phyloP scores from a whole-genome alignment of 2,113 vertebrate genomes.

The Pollimyrus isidori region DNA sequence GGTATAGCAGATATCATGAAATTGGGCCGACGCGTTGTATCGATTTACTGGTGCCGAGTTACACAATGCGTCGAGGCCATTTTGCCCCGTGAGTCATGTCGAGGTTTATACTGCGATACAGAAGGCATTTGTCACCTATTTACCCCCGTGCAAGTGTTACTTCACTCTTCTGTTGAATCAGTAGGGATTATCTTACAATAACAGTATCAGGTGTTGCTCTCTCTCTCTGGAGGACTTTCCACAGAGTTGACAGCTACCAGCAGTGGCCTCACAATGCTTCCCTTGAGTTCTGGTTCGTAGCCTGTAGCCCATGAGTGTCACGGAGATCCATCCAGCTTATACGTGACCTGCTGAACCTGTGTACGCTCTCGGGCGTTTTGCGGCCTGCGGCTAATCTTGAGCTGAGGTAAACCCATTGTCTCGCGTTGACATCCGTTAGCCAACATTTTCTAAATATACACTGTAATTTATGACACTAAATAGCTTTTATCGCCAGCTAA shows the following conservation, averaged over 20 bases:
- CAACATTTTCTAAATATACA: conserved; percentile 1
- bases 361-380: not conserved
- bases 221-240: not conserved
- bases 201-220: not conserved
- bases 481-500: not conserved
- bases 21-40: not conserved
- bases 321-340: not conserved
- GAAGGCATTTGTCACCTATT: not conserved
- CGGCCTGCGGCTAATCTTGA: not conserved
- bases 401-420: not conserved
- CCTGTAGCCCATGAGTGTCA: not conserved
- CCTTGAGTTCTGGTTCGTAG: not conserved
- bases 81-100: not conserved
- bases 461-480: not conserved
- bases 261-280: not conserved
- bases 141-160: not conserved
- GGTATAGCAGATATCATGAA: not conserved
- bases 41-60: not conserved
- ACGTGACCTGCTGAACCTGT: not conserved
- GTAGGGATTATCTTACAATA: not conserved
- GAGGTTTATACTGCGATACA: not conserved
- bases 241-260: not conserved
- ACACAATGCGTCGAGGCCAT: not conserved
- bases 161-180: not conserved
- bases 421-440: not conserved